These are phyloP conservation scores for Nautilus pompilius DNA, from an alignment of 1,140 invertebrate species.

Conservation along the genomic window DNA sequence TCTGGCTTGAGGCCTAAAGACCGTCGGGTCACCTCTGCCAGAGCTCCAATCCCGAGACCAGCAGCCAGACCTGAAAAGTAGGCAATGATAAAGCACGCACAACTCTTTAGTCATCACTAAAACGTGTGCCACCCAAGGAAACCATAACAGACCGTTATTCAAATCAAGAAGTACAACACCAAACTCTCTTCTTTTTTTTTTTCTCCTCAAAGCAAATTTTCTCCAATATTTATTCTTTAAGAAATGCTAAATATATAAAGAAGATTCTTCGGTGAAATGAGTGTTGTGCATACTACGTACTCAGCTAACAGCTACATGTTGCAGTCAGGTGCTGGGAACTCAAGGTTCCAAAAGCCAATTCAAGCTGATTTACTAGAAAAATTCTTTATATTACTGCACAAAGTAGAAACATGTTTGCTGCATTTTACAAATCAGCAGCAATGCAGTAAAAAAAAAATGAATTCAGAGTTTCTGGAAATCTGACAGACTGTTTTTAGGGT, in stretches of 20 bases:
- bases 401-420: too few species aligned
- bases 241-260: neutral
- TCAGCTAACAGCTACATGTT: too few species aligned
- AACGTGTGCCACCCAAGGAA: neutral
- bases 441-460: too few species aligned
- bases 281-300: too few species aligned
- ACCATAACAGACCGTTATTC: neutral
- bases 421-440: too few species aligned
- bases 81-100: slow-evolving; percentile 1
- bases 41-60: slow-evolving; percentile 85
- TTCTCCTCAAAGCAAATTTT: neutral
- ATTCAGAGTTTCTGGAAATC: too few species aligned
- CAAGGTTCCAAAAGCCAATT: too few species aligned
- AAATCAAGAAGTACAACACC: neutral
- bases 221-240: neutral
- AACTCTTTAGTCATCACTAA: neutral
- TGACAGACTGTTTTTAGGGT: too few species aligned
- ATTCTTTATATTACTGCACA: too few species aligned
- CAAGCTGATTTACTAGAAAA: too few species aligned
- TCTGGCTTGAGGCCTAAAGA: slow-evolving; percentile 63
- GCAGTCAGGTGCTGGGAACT: too few species aligned
- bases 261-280: too few species aligned
- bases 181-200: neutral
- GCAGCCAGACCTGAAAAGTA: slow-evolving; percentile 68
- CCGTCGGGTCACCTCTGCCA: slow-evolving; percentile 85